A percentile compares a stretch with the other conserved stretches of the same genome.
phyloP scores from a whole-genome alignment of 1,140 invertebrate species.

The Brachionus manjavacas region DNA sequence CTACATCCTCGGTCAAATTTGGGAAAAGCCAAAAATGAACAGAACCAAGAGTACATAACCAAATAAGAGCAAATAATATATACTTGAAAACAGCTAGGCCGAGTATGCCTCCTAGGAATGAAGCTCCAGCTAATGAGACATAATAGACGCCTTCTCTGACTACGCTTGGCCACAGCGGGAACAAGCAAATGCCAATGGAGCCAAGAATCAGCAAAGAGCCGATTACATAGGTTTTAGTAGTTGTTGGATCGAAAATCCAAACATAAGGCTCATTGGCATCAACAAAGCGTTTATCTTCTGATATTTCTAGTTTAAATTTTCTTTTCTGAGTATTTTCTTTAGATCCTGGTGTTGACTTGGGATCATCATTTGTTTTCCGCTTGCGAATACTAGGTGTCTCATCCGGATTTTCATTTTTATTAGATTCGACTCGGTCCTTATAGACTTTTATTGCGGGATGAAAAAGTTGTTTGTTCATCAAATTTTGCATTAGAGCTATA shows the following conservation, averaged over 20 bases:
- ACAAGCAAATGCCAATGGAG: conserved; percentile 89
- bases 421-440: conserved; percentile 49
- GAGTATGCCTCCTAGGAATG: conserved; percentile 86
- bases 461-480: conserved; percentile 87
- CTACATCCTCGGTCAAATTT: conserved; percentile 95
- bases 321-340: conserved; percentile 58
- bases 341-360: neutral
- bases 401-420: conserved; percentile 43
- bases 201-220: conserved; percentile 78
- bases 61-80: conserved; percentile 84
- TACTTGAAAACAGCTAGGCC: conserved; percentile 72
- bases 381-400: conserved; percentile 24
- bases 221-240: conserved; percentile 89
- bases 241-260: conserved; percentile 97
- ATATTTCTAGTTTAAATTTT: conserved; percentile 83
- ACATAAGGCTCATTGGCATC: conserved; percentile 84
- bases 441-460: conserved; percentile 70
- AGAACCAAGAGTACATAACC: conserved; percentile 78
- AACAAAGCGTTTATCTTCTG: conserved; percentile 84
- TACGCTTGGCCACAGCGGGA: conserved; percentile 90
- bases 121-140: conserved; percentile 83
- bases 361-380: neutral
- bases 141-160: conserved; percentile 94
- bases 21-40: conserved; percentile 94
- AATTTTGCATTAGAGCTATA: conserved; percentile 56